Evolutionary conservation across 2,797 vertebrate species (phyloP), one percentile per base, ranked within the genome.

Genomic region (Acrocephalus scirpaceus): DNA sequence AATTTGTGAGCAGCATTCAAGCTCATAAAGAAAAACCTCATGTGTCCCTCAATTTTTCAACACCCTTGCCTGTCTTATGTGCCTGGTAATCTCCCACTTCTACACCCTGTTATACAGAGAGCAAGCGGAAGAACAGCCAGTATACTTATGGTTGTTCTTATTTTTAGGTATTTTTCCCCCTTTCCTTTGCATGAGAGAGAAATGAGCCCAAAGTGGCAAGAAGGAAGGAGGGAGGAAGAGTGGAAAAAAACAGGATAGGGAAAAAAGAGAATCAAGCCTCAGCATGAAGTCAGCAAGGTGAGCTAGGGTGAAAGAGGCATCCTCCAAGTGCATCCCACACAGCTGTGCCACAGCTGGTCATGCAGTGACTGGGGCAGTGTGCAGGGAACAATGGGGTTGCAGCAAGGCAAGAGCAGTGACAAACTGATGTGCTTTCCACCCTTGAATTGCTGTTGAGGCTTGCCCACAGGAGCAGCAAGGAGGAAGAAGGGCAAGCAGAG

Each of bases 71-170:
- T 3, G 9, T 50, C 23, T 36, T 53, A 19, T 1, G 0, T 29
- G 9, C 9, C 30, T 16, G 7, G 8, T 65, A 67, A 29, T 32
- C 8, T 83, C 19, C 19, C 18, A 16, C 11, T 58, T 21, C 20
- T 30, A 8, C 45, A 11, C 9, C 32, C 70, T 0, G 0, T 40
- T 60, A 40, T 6, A 5, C 13, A n/a, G 44, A 71, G 2, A 66
- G 16, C 15, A 86, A 80, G 25, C 3, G 11, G 54, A 81, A 88
- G 29, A 82, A 70, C 27, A 83, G 10, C 2, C 20, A 72, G 25
- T 42, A 9, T 34, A 15, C 16, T 82, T 42, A 32, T 0, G 1
- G 22, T 12, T 88, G 25, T 36, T 22, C 7, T 74, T 78, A 48
- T 40, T 86, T 86, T 70, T 56, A 53, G 19, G 16, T 57, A 16